Base-by-base conservation (phyloP, 2,888 invertebrate genomes). In the Gibbula magus region DNA sequence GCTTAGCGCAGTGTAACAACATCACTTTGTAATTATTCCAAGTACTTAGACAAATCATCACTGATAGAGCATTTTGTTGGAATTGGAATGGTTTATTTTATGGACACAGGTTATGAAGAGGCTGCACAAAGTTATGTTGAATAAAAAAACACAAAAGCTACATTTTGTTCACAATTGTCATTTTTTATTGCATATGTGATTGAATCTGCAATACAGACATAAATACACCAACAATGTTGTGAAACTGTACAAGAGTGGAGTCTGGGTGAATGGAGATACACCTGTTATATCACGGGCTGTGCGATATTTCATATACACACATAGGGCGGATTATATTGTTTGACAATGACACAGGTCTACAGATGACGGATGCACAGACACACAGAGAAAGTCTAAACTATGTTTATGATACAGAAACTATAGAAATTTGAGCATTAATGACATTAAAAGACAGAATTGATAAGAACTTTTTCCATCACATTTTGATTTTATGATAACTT, bases 371-470 rank as follows among this genome's bases (percentile, higher is more conserved):
- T 45, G 45, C 45, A 61, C 61, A 25, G 29, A 61, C 61, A 61
- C 25, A 25, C 29, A 29, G 61, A 61, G 25, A 61, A 29, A 10
- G 61, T 18, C 0, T 25, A 25, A 73, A 29, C 25, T 39, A 78
- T 66, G 61, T 66, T 39, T 39, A 56, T 51, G 61, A 77, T 20
- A 61, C 77, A 66, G 76, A 76, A 76, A 76, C 54, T n/a, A 56
- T 18, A 8, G 29, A 35, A 5, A 70, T 32, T 70, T 32, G 32
- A 29, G 32, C 20, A 70, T 32, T 32, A 70, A 70, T 29, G 13
- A 22, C 29, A 61, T 25, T 18, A 8, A 67, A 2, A 67, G 29
- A 29, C 25, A 29, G 20, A 20, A 10, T 32, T n/a, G n/a, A n/a
- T n/a, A n/a, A n/a, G n/a, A n/a, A n/a, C n/a, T n/a, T n/a, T n/a